phyloP scores from a whole-genome alignment of 2,888 invertebrate species.

The Gisinianus flammeolus region DNA sequence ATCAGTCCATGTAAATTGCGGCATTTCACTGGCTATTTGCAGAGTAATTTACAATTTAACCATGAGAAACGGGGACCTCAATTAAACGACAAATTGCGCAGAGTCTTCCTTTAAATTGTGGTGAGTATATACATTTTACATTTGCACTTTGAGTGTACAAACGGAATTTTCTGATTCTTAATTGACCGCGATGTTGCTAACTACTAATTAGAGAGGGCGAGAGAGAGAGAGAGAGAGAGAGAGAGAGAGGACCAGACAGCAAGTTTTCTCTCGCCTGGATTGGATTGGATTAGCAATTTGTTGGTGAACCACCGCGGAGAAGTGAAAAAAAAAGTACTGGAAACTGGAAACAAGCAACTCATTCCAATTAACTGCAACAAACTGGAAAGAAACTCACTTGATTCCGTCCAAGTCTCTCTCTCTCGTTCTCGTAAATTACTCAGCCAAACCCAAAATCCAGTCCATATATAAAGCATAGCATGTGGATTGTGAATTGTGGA shows the following conservation, averaged over 20 bases:
- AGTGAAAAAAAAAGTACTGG: background rate
- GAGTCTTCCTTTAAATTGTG: too few species aligned
- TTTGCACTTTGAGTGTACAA: background rate
- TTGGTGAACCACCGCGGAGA: background rate
- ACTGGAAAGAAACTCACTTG: background rate
- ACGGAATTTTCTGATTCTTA: background rate
- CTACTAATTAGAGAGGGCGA: constrained; percentile 30
- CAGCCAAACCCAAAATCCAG: background rate
- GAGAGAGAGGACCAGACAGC: constrained; percentile 1
- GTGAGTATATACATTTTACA: too few species aligned
- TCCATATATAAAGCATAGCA: too few species aligned
- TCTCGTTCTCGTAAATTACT: background rate
- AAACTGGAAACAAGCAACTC: background rate
- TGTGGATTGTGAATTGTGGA: background rate
- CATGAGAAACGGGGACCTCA: too few species aligned
- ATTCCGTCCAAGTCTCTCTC: background rate
- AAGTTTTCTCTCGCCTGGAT: constrained; percentile 25
- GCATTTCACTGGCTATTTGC: too few species aligned
- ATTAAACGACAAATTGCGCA: too few species aligned
- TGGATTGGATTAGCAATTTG: constrained; percentile 21
- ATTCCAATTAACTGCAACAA: constrained; percentile 22
- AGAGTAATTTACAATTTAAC: too few species aligned
- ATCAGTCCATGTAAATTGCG: too few species aligned
- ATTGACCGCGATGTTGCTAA: constrained; percentile 19
- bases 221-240: too few species aligned